Conservation (phyloP, 2,888 invertebrate genomes). For the Panzeria rudis region DNA sequence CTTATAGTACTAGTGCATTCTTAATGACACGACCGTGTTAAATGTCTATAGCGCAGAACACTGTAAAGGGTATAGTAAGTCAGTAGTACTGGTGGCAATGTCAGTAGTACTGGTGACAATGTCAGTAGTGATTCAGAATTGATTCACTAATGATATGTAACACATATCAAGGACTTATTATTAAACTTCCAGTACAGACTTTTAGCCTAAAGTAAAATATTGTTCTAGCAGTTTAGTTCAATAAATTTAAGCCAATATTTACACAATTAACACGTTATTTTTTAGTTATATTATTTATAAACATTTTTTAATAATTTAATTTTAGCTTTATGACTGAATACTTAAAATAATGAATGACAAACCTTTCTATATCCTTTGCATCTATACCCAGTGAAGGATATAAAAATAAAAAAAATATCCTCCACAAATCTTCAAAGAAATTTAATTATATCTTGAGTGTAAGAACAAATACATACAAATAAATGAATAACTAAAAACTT, state of each 20-base stretch:
- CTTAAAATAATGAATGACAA: too few species aligned
- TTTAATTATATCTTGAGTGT: neutral
- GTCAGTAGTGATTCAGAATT: too few species aligned
- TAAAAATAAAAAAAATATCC: too few species aligned
- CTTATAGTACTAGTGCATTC: too few species aligned
- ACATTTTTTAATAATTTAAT: conserved; percentile 17
- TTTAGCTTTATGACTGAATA: conserved; percentile 11
- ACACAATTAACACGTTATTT: conserved; percentile 21
- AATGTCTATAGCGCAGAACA: too few species aligned
- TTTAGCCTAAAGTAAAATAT: conserved; percentile 29
- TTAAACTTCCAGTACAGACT: conserved; percentile 23
- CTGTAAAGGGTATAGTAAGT: too few species aligned
- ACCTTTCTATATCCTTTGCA: too few species aligned
- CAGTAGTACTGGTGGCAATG: too few species aligned
- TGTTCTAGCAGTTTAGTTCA: conserved; percentile 21
- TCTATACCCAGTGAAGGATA: too few species aligned
- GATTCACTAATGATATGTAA: neutral
- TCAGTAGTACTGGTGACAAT: too few species aligned
- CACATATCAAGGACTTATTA: conserved; percentile 44
- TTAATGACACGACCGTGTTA: too few species aligned
- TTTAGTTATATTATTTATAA: conserved; percentile 7
- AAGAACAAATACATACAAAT: neutral
- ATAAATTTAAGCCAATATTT: conserved; percentile 32
- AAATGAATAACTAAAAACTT: neutral
- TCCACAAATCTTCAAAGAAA: too few species aligned